Conservation (phyloP, 2,113 vertebrate species). For the Coptodon bakossiorum region DNA sequence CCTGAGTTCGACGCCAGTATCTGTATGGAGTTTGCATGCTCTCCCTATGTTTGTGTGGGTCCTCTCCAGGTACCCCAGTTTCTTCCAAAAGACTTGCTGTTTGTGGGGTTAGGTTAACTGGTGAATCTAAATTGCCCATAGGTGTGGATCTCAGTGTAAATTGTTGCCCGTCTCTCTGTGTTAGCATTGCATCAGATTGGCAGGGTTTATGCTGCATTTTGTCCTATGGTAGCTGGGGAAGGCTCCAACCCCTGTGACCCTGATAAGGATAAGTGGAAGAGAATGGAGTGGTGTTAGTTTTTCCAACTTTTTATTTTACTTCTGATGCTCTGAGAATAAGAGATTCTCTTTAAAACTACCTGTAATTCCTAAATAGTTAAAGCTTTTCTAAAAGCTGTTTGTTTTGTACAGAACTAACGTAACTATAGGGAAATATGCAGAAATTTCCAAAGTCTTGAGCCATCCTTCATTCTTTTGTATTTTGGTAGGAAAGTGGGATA, state of each 20-base stretch:
- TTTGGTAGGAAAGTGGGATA: not conserved
- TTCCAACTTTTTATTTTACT: not conserved
- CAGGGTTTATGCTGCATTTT: not conserved
- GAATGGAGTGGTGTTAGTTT: not conserved
- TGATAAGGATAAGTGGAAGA: not conserved
- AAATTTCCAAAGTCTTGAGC: not conserved
- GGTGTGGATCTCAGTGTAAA: not conserved
- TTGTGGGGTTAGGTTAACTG: not conserved
- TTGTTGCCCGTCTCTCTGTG: not conserved
- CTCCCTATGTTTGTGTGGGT: not conserved
- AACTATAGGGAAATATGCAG: not conserved
- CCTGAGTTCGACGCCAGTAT: rapidly evolving
- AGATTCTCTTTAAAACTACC: not conserved
- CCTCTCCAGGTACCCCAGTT: not conserved
- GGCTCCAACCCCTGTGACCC: not conserved
- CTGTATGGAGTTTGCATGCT: not conserved
- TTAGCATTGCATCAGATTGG: not conserved
- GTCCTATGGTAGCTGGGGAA: not conserved
- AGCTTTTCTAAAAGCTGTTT: not conserved
- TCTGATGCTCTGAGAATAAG: not conserved
- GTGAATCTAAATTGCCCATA: not conserved
- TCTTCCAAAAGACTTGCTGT: not conserved
- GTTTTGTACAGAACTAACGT: not conserved
- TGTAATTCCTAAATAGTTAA: not conserved
- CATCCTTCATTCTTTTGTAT: not conserved